Conservation (phyloP, 2,888 invertebrate genomes). For the Palloptera scutellata region DNA sequence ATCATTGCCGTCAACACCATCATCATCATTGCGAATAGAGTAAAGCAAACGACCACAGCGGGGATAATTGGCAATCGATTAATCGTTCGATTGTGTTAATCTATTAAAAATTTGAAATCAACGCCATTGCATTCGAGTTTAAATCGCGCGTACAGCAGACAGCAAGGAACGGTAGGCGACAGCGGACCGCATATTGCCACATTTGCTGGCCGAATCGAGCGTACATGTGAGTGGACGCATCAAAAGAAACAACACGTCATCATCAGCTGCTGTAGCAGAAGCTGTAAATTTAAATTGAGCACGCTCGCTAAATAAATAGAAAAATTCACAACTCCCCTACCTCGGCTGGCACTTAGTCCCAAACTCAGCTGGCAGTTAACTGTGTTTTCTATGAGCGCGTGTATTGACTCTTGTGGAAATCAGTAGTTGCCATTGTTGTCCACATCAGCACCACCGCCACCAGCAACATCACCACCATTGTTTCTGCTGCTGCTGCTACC, state of each 20-base stretch:
- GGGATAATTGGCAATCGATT: neutral
- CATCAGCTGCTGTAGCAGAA: neutral
- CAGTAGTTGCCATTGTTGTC: neutral
- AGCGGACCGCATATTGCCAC: too few species aligned
- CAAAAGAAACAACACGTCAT: neutral
- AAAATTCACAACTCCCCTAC: constrained; percentile 4
- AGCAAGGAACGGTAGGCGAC: too few species aligned
- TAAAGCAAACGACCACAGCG: too few species aligned
- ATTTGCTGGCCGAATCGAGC: too few species aligned
- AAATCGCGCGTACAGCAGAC: neutral
- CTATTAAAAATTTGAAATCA: neutral
- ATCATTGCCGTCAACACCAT: too few species aligned
- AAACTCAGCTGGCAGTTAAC: neutral
- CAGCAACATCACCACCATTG: neutral
- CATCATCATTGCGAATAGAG: too few species aligned
- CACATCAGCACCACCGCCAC: neutral
- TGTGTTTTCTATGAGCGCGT: too few species aligned
- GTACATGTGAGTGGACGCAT: too few species aligned
- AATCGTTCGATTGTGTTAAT: constrained; percentile 1
- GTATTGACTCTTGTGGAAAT: constrained; percentile 6
- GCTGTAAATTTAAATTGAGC: constrained; percentile 8
- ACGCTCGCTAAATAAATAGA: neutral
- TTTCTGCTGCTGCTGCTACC: constrained; percentile 5
- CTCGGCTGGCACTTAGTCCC: neutral
- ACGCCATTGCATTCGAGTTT: neutral